Evolutionary conservation across 2,797 vertebrate genomes (phyloP).

Genomic region (Sebastes kiyomatsui): DNA sequence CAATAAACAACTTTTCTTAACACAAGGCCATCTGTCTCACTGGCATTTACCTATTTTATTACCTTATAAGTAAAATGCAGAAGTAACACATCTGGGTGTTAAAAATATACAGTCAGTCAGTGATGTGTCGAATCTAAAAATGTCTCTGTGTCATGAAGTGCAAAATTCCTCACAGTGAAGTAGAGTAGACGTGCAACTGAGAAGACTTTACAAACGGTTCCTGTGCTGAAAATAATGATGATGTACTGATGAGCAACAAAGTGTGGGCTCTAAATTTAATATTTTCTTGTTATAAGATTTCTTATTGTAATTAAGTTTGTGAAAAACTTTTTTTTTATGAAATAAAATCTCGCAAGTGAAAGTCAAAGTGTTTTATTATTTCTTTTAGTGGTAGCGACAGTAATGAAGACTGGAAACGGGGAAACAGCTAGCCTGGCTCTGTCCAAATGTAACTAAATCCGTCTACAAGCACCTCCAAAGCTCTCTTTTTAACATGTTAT

Average conservation of each 20-base stretch:
- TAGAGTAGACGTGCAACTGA: neutral
- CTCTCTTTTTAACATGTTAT: neutral
- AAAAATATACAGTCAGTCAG: neutral
- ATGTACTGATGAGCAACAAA: neutral
- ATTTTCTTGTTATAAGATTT: neutral
- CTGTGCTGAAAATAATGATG: neutral
- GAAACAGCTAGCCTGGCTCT: neutral
- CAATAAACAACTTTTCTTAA: neutral
- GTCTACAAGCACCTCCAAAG: neutral
- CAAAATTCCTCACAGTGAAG: constrained; percentile 27
- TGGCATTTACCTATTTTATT: neutral
- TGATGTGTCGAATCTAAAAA: constrained; percentile 13
- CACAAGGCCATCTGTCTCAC: neutral
- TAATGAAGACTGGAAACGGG: too few species aligned
- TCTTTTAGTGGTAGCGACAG: neutral
- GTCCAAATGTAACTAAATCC: neutral
- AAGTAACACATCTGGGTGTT: neutral
- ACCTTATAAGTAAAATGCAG: neutral
- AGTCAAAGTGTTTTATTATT: neutral
- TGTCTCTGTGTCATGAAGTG: constrained; percentile 18
- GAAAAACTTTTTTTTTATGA: constrained; percentile 20
- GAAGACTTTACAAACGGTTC: neutral
- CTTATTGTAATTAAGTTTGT: constrained; percentile 41
- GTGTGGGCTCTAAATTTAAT: neutral
- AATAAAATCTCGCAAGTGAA: constrained; percentile 43